Percentiles rank a stretch among this genome's conserved stretches.
phyloP scores from a whole-genome alignment of 2,797 vertebrate species.

The Xenopus petersii region DNA sequence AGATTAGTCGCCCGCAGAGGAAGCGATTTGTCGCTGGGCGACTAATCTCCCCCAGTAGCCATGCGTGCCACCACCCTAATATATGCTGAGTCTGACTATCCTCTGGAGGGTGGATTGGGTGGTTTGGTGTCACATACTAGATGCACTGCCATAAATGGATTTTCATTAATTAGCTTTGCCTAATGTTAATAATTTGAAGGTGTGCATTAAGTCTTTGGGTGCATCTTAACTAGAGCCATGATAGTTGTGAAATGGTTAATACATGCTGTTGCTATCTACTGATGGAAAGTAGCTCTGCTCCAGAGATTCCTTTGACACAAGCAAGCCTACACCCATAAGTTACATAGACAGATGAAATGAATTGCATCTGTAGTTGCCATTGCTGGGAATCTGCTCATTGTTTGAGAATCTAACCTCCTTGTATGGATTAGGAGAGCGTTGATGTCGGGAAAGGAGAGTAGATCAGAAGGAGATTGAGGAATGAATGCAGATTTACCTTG shows the following conservation, averaged over 20 bases:
- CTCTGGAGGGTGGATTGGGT: too few species aligned
- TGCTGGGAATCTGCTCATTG: slow-evolving; percentile 34
- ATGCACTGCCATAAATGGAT: too few species aligned
- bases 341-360: slow-evolving; percentile 36
- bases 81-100: too few species aligned
- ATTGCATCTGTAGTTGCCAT: slow-evolving; percentile 39
- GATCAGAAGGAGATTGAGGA: background rate
- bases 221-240: background rate
- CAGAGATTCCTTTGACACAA: slow-evolving; percentile 25
- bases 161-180: too few species aligned
- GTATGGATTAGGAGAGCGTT: slow-evolving; percentile 35
- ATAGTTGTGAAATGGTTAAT: background rate
- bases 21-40: too few species aligned
- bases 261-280: background rate
- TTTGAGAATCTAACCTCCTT: slow-evolving; percentile 37
- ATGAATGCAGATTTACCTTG: slow-evolving; percentile 29
- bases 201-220: too few species aligned
- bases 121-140: too few species aligned
- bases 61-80: too few species aligned
- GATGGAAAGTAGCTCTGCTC: slow-evolving; percentile 16
- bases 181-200: too few species aligned
- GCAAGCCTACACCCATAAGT: slow-evolving; percentile 23
- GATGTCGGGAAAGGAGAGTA: slow-evolving; percentile 20
- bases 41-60: too few species aligned
- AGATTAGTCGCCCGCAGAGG: too few species aligned